phyloP scores from a whole-genome alignment of 2,888 invertebrate species.

The Nomada lathburiana region DNA sequence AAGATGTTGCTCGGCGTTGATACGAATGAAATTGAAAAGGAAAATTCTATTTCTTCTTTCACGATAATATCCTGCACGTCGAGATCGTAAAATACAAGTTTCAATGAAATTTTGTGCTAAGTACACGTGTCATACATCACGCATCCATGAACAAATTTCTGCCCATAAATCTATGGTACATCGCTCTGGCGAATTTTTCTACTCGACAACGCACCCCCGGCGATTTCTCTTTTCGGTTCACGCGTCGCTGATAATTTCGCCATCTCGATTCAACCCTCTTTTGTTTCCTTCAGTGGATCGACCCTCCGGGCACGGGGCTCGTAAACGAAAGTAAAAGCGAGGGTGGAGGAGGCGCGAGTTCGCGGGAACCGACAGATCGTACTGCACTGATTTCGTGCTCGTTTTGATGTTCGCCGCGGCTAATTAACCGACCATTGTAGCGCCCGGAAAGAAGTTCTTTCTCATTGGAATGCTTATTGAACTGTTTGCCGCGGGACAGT shows the following conservation, averaged over 20 bases:
- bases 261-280: conserved; percentile 9
- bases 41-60: background rate
- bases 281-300: conserved; percentile 13
- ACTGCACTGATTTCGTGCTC: conserved; percentile 40
- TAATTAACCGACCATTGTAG: conserved; percentile 46
- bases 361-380: conserved; percentile 19
- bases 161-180: background rate
- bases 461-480: background rate
- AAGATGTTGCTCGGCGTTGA: too few relatives aligned
- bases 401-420: conserved; percentile 40
- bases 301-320: background rate
- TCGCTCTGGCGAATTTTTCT: conserved; percentile 16
- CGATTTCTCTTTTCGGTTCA: conserved; percentile 16
- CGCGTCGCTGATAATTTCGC: conserved; percentile 25
- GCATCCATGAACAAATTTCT: background rate
- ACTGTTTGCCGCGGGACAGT: conserved; percentile 3
- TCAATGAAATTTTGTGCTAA: too few relatives aligned
- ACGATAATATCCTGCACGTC: too few relatives aligned
- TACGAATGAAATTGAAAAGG: background rate
- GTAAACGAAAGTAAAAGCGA: conserved; percentile 11
- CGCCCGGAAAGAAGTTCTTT: conserved; percentile 22
- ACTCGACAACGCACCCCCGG: conserved; percentile 2
- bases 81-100: too few relatives aligned
- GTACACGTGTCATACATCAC: background rate
- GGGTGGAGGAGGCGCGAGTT: background rate